A percentile compares a stretch with the other conserved stretches of the same genome.
phyloP scores from a whole-genome alignment of 1,140 invertebrate genomes.

The Temnothorax longispinosus region DNA sequence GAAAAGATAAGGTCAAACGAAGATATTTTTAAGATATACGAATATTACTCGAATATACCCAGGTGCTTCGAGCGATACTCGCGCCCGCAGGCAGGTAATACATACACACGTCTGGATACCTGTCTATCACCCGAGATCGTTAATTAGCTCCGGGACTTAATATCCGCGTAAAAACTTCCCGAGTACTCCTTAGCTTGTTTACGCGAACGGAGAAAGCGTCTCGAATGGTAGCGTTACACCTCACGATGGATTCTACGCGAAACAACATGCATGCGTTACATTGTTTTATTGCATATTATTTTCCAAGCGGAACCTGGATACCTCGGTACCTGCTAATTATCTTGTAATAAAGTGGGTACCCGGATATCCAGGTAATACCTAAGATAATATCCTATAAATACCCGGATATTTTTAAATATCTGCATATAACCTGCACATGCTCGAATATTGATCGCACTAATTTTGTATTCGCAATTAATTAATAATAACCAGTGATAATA shows the following conservation, averaged over 20 bases:
- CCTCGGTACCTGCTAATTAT: slow-evolving; percentile 1
- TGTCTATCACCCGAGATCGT: background rate
- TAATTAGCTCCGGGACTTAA: slow-evolving; percentile 9
- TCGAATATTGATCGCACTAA: background rate
- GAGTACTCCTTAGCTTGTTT: slow-evolving; percentile 2
- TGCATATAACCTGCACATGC: background rate
- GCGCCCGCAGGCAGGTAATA: background rate
- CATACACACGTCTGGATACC: background rate
- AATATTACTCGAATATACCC: background rate
- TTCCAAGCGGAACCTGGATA: background rate
- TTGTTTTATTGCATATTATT: slow-evolving; percentile 23
- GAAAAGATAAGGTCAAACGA: no score
- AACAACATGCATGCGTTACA: background rate
- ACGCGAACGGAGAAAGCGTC: slow-evolving; percentile 4
- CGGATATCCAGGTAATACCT: slow-evolving; percentile 11
- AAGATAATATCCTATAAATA: slow-evolving; percentile 10
- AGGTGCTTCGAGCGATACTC: background rate
- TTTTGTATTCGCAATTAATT: background rate
- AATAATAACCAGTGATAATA: background rate
- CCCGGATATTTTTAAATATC: background rate
- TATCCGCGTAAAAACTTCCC: background rate
- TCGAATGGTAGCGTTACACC: background rate
- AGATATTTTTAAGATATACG: background rate
- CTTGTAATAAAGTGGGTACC: slow-evolving; percentile 4
- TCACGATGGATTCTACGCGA: background rate